phyloP scores from a whole-genome alignment of 2,888 invertebrate genomes.

The Beris morrisii region DNA sequence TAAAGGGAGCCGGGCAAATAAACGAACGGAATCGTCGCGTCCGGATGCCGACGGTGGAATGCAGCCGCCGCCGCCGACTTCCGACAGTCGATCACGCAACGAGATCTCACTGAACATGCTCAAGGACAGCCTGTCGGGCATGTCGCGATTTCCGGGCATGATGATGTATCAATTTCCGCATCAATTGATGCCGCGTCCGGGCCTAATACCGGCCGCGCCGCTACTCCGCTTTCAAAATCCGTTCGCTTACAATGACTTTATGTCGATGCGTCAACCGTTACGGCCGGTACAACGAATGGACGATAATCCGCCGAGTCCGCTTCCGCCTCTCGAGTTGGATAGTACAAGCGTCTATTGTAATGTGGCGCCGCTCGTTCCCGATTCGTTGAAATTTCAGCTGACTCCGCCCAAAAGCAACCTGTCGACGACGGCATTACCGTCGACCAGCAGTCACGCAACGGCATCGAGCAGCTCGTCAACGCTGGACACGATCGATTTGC shows the following conservation, averaged over 20 bases:
- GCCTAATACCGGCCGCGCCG: constrained; percentile 55
- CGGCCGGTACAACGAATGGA: constrained; percentile 10
- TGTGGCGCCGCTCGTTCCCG: constrained; percentile 53
- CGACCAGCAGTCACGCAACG: not conserved
- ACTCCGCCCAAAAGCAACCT: not conserved
- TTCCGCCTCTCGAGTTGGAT: constrained; percentile 40
- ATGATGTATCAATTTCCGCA: constrained; percentile 49
- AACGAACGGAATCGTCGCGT: not conserved
- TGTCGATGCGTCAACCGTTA: constrained; percentile 8
- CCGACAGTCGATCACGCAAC: not conserved
- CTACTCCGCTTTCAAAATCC: constrained; percentile 39
- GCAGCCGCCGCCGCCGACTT: too few relatives aligned
- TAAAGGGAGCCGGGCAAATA: constrained; percentile 12
- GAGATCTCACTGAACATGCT: constrained; percentile 17
- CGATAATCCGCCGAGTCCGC: constrained; percentile 40
- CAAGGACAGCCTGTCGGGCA: not conserved
- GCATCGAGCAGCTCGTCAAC: not conserved
- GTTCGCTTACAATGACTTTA: constrained; percentile 15
- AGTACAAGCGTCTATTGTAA: constrained; percentile 48
- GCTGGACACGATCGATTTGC: not conserved
- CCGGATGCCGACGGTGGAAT: not conserved
- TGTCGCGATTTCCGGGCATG: constrained; percentile 6
- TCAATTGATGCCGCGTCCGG: constrained; percentile 54
- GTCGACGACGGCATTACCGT: not conserved
- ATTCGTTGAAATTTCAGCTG: constrained; percentile 47